Conservation (phyloP, 2,888 invertebrate species). For the Lasioglossum pauxillum region DNA sequence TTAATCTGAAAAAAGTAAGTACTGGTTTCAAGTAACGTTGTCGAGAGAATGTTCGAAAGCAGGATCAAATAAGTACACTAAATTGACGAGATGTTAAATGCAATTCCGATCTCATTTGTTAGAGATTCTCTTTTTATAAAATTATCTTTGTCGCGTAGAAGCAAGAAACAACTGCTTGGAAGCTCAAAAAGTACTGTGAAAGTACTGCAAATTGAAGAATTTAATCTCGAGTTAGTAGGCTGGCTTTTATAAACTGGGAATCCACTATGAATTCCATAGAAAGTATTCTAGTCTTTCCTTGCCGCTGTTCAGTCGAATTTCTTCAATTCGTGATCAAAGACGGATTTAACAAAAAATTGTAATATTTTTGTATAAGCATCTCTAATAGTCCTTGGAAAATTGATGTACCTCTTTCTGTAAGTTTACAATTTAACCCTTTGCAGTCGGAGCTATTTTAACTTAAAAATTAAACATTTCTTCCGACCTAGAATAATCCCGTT, state of each 20-base stretch:
- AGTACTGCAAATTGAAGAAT: neutral
- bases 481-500: no score
- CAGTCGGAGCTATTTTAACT: no score
- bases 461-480: no score
- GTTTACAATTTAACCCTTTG: neutral
- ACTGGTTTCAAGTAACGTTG: neutral
- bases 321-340: neutral
- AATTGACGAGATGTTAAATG: neutral
- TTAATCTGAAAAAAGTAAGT: neutral
- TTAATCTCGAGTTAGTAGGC: neutral
- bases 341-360: neutral
- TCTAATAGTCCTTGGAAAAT: neutral
- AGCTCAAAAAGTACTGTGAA: neutral
- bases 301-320: neutral
- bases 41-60: constrained; percentile 1
- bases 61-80: neutral
- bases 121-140: neutral
- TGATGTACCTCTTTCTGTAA: neutral
- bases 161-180: neutral
- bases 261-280: neutral
- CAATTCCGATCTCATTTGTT: neutral
- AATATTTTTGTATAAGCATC: neutral
- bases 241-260: neutral
- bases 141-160: neutral
- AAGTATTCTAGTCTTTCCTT: neutral